Percentiles rank a stretch among this genome's conserved stretches.
These are phyloP conservation scores for Esox niger DNA, from an alignment of 2,113 vertebrate genomes.

Conservation along the genomic window DNA sequence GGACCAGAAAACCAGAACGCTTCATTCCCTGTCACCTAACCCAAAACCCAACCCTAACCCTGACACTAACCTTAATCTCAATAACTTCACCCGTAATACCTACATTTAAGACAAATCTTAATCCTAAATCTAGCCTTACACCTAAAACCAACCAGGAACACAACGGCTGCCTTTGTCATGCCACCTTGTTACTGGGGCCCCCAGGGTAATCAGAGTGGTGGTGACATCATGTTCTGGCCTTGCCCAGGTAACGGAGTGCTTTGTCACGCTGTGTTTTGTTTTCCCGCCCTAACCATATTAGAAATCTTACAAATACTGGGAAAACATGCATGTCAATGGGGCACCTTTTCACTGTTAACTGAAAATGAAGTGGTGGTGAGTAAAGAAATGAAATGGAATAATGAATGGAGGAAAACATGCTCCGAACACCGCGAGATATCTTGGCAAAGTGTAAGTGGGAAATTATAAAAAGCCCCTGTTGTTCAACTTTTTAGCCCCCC, in stretches of 20 bases:
- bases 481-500: constrained; percentile 29
- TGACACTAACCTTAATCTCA: too few species aligned
- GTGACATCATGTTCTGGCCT: constrained; percentile 41
- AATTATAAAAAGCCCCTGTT: constrained; percentile 44
- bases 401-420: constrained; percentile 22
- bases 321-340: constrained; percentile 54
- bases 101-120: too few species aligned
- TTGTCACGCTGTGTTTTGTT: constrained; percentile 56
- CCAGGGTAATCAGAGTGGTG: constrained; percentile 23
- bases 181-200: constrained; percentile 28
- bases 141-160: too few species aligned
- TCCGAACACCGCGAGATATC: constrained; percentile 11
- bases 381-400: constrained; percentile 21
- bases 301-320: constrained; percentile 41
- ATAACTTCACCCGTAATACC: too few species aligned
- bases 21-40: constrained; percentile 56
- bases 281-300: constrained; percentile 53
- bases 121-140: too few species aligned
- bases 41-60: too few species aligned
- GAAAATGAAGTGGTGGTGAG: constrained; percentile 1
- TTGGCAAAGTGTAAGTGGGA: constrained; percentile 14
- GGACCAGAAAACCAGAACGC: too few species aligned
- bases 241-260: constrained; percentile 56
- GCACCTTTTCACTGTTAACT: constrained; percentile 13
- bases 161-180: constrained; percentile 26